phyloP scores from a whole-genome alignment of 1,140 invertebrate species.

The Drosophila punjabiensis region DNA sequence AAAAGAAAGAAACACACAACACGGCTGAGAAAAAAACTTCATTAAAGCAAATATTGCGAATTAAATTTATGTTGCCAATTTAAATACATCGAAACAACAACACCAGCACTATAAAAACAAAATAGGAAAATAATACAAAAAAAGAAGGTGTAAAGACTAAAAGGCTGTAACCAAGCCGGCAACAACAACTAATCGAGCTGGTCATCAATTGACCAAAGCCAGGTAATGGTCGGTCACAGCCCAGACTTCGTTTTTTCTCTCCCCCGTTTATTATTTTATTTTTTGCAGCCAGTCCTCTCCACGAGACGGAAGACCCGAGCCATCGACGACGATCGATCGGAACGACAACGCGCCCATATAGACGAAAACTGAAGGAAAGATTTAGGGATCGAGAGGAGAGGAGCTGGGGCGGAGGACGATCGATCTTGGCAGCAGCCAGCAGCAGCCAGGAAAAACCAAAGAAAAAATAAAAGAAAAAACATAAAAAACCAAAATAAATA shows the following conservation, averaged over 20 bases:
- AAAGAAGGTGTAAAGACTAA: slow-evolving; percentile 80
- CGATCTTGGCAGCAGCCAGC: slow-evolving; percentile 75
- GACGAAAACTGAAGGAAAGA: no score
- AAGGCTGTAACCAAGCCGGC: slow-evolving; percentile 66
- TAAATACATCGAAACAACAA: slow-evolving; percentile 75
- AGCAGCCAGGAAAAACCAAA: slow-evolving; percentile 11
- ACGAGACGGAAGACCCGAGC: slow-evolving; percentile 42
- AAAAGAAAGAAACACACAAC: slow-evolving; percentile 29
- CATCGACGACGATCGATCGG: slow-evolving; percentile 81
- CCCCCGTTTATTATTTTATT: slow-evolving; percentile 13
- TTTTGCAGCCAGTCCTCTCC: slow-evolving; percentile 31
- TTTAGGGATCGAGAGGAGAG: slow-evolving; percentile 31
- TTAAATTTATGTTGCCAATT: slow-evolving; percentile 79
- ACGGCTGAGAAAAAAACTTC: slow-evolving; percentile 59
- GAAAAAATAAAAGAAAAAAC: not conserved
- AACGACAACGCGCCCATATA: slow-evolving; percentile 71
- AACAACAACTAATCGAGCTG: slow-evolving; percentile 84
- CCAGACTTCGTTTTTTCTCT: slow-evolving; percentile 26
- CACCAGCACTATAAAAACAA: slow-evolving; percentile 30
- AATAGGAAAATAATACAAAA: slow-evolving; percentile 74
- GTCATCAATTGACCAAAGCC: slow-evolving; percentile 83
- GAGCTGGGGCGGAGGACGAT: slow-evolving; percentile 57
- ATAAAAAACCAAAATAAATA: slow-evolving; percentile 14
- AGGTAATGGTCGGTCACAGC: slow-evolving; percentile 77
- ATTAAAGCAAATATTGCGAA: slow-evolving; percentile 79